Evolutionary conservation across 2,888 invertebrate genomes (phyloP).

Genomic region (Piscicola geometra): DNA sequence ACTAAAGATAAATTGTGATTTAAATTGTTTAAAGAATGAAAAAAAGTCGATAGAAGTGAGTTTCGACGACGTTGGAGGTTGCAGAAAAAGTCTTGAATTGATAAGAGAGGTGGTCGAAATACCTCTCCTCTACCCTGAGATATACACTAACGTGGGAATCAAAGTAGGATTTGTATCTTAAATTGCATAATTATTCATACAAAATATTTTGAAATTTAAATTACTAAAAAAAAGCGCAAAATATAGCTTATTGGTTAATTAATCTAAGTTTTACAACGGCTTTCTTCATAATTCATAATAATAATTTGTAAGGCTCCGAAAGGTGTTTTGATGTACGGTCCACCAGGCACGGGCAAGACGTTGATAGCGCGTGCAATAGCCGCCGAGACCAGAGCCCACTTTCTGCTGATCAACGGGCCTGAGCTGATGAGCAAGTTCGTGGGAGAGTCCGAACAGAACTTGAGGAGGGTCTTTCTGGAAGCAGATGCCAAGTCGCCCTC

Average conservation of each 20-base stretch:
- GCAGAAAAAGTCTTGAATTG: not conserved
- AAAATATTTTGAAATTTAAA: too few relatives aligned
- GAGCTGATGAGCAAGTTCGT: constrained; percentile 33
- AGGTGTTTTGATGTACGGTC: constrained; percentile 28
- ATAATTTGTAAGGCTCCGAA: too few relatives aligned
- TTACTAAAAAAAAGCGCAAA: too few relatives aligned
- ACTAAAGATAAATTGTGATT: too few relatives aligned
- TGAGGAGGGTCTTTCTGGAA: constrained; percentile 27
- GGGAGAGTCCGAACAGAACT: constrained; percentile 26
- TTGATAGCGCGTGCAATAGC: constrained; percentile 29
- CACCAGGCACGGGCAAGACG: constrained; percentile 31
- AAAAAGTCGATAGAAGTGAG: not conserved
- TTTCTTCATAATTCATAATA: too few relatives aligned
- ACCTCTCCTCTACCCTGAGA: constrained; percentile 29
- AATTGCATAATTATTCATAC: too few relatives aligned
- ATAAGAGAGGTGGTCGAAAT: constrained; percentile 29
- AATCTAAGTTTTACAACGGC: too few relatives aligned
- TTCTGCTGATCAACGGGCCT: constrained; percentile 25
- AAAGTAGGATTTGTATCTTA: constrained; percentile 4
- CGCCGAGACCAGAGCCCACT: constrained; percentile 23
- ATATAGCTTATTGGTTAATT: too few relatives aligned
- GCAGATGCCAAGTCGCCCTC: constrained; percentile 23
- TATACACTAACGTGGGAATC: constrained; percentile 15
- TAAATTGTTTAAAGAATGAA: too few relatives aligned
- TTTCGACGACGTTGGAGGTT: constrained; percentile 29